Evolutionary conservation across 2,113 vertebrate species (phyloP).

Genomic region (Psittacara wagleri): DNA sequence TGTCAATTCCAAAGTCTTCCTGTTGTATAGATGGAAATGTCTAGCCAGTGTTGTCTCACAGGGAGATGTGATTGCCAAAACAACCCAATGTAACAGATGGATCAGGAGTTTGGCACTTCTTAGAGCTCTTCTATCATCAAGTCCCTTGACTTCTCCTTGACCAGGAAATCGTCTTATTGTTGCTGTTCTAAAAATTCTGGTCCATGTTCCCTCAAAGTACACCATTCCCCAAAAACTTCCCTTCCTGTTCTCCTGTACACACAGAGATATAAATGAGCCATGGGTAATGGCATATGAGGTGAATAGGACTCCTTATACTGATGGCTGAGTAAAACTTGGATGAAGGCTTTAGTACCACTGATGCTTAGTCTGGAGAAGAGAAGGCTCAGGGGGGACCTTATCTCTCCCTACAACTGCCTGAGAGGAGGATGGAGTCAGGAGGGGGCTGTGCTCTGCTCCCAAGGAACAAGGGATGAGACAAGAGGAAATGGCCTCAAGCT

Average conservation of each 20-base stretch:
- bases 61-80: not conserved
- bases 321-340: not conserved
- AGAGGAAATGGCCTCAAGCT: not conserved
- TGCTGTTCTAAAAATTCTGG: not conserved
- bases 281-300: accelerated
- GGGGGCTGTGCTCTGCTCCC: not conserved
- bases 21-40: not conserved
- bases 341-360: not conserved
- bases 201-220: not conserved
- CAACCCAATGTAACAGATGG: not conserved
- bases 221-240: not conserved
- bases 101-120: not conserved
- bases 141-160: not conserved
- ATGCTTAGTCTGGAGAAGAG: not conserved
- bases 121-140: not conserved
- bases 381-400: not conserved
- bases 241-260: not conserved
- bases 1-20: not conserved
- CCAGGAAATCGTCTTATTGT: not conserved
- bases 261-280: not conserved
- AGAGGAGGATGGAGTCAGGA: not conserved
- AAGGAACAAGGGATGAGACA: not conserved
- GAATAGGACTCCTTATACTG: not conserved
- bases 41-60: not conserved
- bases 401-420: not conserved